A percentile compares a stretch with the other conserved stretches of the same genome.
These are phyloP conservation scores for Boleophthalmus pectinirostris DNA, from an alignment of 2,113 vertebrate species.

Conservation along the genomic window DNA sequence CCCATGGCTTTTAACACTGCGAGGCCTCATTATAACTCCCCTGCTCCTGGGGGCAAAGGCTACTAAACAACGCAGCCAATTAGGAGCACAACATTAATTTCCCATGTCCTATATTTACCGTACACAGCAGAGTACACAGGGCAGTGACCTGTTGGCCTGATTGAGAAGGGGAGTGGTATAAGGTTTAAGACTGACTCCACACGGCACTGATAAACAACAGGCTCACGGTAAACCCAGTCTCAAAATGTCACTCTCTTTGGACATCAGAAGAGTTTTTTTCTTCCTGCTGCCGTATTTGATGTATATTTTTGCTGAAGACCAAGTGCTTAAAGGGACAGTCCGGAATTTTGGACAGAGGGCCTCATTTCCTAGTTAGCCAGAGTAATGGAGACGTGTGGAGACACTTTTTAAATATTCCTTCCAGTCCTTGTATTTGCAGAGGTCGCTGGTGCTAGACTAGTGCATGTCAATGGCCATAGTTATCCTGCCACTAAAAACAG, in stretches of 20 bases:
- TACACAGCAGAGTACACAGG: background rate
- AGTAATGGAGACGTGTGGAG: too few relatives aligned
- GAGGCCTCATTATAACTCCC: constrained; percentile 27
- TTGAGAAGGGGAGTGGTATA: constrained; percentile 10
- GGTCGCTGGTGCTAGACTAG: too few relatives aligned
- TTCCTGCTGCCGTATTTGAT: background rate
- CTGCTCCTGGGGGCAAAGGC: constrained; percentile 13
- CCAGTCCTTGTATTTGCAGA: too few relatives aligned
- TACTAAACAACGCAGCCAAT: constrained; percentile 27
- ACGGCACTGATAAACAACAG: background rate
- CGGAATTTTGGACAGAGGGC: too few relatives aligned
- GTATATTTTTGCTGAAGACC: background rate
- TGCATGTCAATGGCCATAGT: too few relatives aligned
- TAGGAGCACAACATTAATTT: constrained; percentile 40
- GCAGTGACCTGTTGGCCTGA: constrained; percentile 24
- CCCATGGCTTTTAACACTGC: constrained; percentile 10
- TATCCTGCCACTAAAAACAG: too few relatives aligned
- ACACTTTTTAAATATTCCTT: too few relatives aligned
- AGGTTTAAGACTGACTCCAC: constrained; percentile 1
- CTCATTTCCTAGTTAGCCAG: too few relatives aligned
- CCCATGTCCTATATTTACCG: constrained; percentile 12
- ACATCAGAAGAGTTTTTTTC: background rate
- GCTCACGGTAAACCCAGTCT: background rate
- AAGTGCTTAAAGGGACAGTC: too few relatives aligned
- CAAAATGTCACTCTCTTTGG: background rate